Percentiles rank a stretch among this genome's conserved stretches.
Conservation (phyloP, 2,888 invertebrate genomes). For the Ashinkailepas kermadecensis region DNA sequence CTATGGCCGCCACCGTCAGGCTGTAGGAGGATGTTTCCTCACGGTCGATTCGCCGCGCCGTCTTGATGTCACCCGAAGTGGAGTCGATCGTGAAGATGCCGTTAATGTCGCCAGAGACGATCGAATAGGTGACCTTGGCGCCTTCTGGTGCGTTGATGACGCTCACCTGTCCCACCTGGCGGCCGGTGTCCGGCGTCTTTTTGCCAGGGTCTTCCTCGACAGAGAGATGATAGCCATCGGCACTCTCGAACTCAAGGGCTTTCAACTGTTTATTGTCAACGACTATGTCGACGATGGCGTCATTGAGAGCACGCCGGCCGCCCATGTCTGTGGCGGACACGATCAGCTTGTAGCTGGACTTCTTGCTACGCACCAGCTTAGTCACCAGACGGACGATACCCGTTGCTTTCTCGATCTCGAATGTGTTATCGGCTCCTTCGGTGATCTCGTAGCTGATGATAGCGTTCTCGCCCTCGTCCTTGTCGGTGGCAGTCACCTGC, state of each 20-base stretch:
- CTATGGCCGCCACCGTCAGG: slow-evolving; percentile 69
- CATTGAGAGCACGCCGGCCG: slow-evolving; percentile 60
- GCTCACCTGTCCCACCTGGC: slow-evolving; percentile 66
- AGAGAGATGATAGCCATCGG: slow-evolving; percentile 70
- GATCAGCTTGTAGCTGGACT: slow-evolving; percentile 61
- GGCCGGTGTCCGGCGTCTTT: slow-evolving; percentile 51
- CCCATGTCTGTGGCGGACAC: slow-evolving; percentile 76
- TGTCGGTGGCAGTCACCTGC: slow-evolving; percentile 71
- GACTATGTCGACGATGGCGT: slow-evolving; percentile 56
- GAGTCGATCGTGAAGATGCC: slow-evolving; percentile 73
- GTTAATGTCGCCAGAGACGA: slow-evolving; percentile 64
- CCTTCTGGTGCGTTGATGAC: slow-evolving; percentile 49
- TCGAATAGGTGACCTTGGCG: slow-evolving; percentile 76
- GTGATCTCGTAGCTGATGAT: slow-evolving; percentile 68
- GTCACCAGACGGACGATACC: slow-evolving; percentile 65
- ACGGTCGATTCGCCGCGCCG: slow-evolving; percentile 70
- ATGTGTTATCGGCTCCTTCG: slow-evolving; percentile 60
- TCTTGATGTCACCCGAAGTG: slow-evolving; percentile 66
- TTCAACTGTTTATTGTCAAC: slow-evolving; percentile 62
- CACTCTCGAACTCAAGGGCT: slow-evolving; percentile 61
- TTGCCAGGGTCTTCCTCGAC: slow-evolving; percentile 71
- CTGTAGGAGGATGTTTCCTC: slow-evolving; percentile 69
- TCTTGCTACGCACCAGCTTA: slow-evolving; percentile 53
- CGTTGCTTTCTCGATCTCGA: slow-evolving; percentile 66
- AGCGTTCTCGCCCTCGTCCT: slow-evolving; percentile 82